Evolutionary conservation across 2,113 vertebrate species (phyloP).

Genomic region (Scytalopus superciliaris): DNA sequence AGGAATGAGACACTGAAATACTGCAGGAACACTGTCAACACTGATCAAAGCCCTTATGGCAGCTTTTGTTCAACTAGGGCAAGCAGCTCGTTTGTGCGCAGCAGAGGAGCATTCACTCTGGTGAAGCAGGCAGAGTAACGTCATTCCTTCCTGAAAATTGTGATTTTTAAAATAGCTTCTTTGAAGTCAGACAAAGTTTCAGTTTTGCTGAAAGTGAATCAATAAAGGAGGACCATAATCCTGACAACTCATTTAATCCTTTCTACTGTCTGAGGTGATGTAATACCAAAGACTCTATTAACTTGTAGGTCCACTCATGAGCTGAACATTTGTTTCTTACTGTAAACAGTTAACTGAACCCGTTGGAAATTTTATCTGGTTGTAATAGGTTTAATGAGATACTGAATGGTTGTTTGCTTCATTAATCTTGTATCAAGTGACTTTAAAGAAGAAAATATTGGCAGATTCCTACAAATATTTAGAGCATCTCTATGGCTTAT

Average conservation of each 20-base stretch:
- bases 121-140: neutral
- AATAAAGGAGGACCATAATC: neutral
- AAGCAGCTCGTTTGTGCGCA: neutral
- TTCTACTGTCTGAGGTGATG: neutral
- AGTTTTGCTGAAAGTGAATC: conserved; percentile 3
- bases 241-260: neutral
- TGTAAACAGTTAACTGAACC: conserved; percentile 30
- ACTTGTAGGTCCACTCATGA: neutral
- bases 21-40: conserved; percentile 36
- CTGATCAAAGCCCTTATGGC: conserved; percentile 28
- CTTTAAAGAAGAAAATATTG: conserved; percentile 69
- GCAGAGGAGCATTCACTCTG: neutral
- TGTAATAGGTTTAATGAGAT: conserved; percentile 51
- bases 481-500: conserved; percentile 57
- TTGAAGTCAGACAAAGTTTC: conserved; percentile 22
- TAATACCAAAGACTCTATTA: neutral
- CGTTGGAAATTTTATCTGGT: conserved; percentile 13
- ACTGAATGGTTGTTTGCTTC: conserved; percentile 24
- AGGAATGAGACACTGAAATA: conserved; percentile 35
- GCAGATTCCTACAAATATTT: conserved; percentile 64
- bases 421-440: conserved; percentile 52
- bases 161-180: conserved; percentile 34
- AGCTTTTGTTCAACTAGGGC: conserved; percentile 44
- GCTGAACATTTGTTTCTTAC: neutral
- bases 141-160: conserved; percentile 4